A percentile compares a stretch with the other conserved stretches of the same genome.
phyloP scores from a whole-genome alignment of 2,888 invertebrate genomes.

The Eugnorisma glareosa region DNA sequence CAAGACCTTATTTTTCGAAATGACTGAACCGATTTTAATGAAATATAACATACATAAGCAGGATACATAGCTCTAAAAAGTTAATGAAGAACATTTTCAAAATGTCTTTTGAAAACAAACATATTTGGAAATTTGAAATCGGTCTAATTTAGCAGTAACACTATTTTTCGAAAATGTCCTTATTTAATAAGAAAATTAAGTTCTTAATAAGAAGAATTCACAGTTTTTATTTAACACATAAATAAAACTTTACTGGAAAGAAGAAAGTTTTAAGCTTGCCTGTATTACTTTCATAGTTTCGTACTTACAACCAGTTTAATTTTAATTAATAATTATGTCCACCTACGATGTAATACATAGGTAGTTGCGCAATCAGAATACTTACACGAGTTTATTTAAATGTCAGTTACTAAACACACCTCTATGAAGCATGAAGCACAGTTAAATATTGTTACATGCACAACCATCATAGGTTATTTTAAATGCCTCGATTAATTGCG shows the following conservation, averaged over 20 bases:
- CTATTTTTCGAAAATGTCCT: too few relatives aligned
- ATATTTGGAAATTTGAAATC: too few relatives aligned
- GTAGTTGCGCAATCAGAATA: background rate
- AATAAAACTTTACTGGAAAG: background rate
- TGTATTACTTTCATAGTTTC: background rate
- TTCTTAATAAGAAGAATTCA: background rate
- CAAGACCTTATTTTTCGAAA: too few relatives aligned
- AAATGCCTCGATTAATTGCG: constrained; percentile 66
- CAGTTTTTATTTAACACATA: background rate
- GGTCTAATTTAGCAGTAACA: too few relatives aligned
- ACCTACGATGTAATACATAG: background rate
- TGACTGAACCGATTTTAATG: too few relatives aligned
- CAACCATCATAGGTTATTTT: constrained; percentile 58
- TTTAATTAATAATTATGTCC: constrained; percentile 4
- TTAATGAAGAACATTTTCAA: too few relatives aligned
- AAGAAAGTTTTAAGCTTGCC: background rate
- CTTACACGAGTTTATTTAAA: constrained; percentile 30
- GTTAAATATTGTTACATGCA: constrained; percentile 44
- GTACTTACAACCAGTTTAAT: background rate
- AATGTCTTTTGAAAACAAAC: too few relatives aligned
- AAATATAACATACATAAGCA: too few relatives aligned
- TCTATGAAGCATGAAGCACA: constrained; percentile 5
- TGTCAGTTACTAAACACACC: background rate
- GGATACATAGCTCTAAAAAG: too few relatives aligned
- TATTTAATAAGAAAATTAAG: too few relatives aligned